Base-by-base conservation (phyloP, 2,797 vertebrate genomes). In the Coranthus polyacanthus region DNA sequence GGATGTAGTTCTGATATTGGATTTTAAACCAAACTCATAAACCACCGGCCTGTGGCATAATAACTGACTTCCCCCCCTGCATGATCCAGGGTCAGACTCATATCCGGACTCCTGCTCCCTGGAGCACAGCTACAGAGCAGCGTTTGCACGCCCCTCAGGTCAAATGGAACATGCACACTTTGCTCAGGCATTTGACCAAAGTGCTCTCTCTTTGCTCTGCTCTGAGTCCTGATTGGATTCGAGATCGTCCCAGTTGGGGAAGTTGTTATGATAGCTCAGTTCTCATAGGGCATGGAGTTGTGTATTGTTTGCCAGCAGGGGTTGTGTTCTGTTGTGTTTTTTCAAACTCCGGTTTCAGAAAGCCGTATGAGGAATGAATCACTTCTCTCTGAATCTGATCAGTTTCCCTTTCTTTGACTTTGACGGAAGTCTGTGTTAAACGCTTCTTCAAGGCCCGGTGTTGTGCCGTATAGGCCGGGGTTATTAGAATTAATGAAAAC, bases 31-130 rank as follows among this genome's bases (percentile, higher is more conserved):
- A 75, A 84, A 87, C 86, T 89, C 85, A 80, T 89, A 90, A 89
- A 83, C 82, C 68, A 56, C 62, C 49, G 38, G 78, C 81, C 75
- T 82, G 72, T 59, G 6, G 81, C 84, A 67, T 89, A 90, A 86
- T 87, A 92, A 87, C 86, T 53, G 68, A 88, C 91, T 93, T 90
- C 89, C 89, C 82, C 70, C 77, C 57, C 53, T 54, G 59, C 82
- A 79, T 87, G 86, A 87, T 88, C 87, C 65, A 52, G 83, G 81
- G 83, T 92, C 87, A 73, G 84, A 74, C 88, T 94, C 92, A 88
- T 94, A 93, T 95, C 92, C 93, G 92, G 92, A 89, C 82, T 81
- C 29, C 15, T 58, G 68, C 70, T 92, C 90, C 86, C 87, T 70
- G 77, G 85, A 79, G 88, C 63, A 42, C 64, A 47, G 78, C 81